A percentile compares a stretch with the other conserved stretches of the same genome.
phyloP scores from a whole-genome alignment of 2,888 invertebrate genomes.

The Ecdyonurus torrentis region DNA sequence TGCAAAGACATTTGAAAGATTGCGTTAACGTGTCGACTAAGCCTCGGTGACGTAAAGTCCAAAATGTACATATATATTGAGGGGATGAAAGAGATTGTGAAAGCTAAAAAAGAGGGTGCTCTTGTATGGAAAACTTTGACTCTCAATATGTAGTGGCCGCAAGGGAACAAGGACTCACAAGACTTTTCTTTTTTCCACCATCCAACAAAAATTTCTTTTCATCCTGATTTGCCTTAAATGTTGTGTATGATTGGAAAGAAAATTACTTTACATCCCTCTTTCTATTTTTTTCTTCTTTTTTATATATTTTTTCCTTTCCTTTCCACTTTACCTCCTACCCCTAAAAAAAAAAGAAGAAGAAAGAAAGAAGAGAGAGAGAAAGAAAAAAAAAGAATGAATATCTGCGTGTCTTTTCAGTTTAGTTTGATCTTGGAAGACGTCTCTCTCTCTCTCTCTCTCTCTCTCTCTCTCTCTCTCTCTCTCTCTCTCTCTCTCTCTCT shows the following conservation, averaged over 20 bases:
- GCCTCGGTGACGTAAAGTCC: not conserved
- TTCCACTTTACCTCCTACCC: not conserved
- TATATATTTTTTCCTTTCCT: constrained; percentile 8
- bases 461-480: too few relatives aligned
- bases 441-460: too few relatives aligned
- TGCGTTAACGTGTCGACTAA: not conserved
- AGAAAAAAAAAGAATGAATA: not conserved
- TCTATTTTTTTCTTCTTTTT: constrained; percentile 5
- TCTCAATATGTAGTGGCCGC: too few relatives aligned
- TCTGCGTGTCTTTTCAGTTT: constrained; percentile 1
- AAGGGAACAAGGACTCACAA: too few relatives aligned
- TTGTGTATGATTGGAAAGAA: not conserved
- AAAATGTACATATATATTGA: too few relatives aligned
- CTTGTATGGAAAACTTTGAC: too few relatives aligned
- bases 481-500: too few relatives aligned
- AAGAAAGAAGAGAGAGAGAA: too few relatives aligned
- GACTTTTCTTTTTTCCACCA: not conserved
- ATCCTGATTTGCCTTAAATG: not conserved
- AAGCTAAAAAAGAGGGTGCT: not conserved
- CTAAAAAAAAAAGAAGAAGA: too few relatives aligned
- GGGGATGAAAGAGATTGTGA: not conserved
- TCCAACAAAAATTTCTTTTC: not conserved
- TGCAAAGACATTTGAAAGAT: too few relatives aligned
- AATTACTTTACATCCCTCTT: not conserved
- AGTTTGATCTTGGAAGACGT: constrained; percentile 13